phyloP scores from a whole-genome alignment of 2,113 vertebrate species.

The Gopherus flavomarginatus region DNA sequence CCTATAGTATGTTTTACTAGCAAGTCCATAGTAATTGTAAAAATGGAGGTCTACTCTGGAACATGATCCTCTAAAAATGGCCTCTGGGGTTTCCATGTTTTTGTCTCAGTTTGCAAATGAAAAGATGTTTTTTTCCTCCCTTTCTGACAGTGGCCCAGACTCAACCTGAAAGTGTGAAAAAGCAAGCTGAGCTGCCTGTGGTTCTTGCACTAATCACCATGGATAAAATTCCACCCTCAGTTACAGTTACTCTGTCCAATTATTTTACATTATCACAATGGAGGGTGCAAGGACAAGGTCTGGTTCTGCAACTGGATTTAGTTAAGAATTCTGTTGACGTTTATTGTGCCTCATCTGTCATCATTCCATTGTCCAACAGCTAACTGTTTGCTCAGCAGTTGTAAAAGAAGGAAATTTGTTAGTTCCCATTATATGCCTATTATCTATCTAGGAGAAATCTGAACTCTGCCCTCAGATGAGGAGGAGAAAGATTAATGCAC shows the following conservation, averaged over 20 bases:
- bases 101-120: background rate
- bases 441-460: constrained; percentile 19
- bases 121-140: background rate
- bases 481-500: background rate
- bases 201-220: background rate
- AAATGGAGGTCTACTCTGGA: background rate
- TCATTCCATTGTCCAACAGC: background rate
- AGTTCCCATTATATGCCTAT: constrained; percentile 30
- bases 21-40: background rate
- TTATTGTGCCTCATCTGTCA: background rate
- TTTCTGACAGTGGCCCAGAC: background rate
- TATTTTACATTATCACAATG: background rate
- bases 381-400: background rate
- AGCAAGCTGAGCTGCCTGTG: background rate
- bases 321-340: background rate
- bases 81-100: background rate
- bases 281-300: background rate
- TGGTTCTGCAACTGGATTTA: background rate
- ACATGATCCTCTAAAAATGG: background rate
- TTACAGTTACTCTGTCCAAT: background rate
- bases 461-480: constrained; percentile 36
- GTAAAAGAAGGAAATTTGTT: constrained; percentile 6
- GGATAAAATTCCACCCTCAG: background rate
- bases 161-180: background rate
- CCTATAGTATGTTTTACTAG: background rate